Percentiles rank a stretch among this genome's conserved stretches.
Conservation (phyloP, 2,888 invertebrate genomes). For the Trichogramma evanescens region DNA sequence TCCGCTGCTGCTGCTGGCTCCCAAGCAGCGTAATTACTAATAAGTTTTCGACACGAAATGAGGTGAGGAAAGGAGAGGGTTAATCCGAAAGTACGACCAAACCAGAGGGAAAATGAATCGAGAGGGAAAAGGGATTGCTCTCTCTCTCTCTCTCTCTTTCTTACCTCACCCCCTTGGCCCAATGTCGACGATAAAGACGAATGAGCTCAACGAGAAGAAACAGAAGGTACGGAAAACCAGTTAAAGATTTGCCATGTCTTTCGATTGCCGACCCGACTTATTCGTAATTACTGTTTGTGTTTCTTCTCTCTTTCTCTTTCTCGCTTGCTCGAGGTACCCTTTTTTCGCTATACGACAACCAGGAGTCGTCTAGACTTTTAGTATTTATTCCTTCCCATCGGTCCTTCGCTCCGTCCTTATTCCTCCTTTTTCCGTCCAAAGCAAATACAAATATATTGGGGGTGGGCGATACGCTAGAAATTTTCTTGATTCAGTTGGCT, state of each 20-base stretch:
- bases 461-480: no score
- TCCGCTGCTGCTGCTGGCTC: conserved; percentile 32
- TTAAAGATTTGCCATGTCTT: conserved; percentile 48
- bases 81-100: conserved; percentile 47
- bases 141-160: neutral
- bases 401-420: conserved; percentile 22
- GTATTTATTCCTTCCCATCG: conserved; percentile 37
- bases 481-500: conserved; percentile 4
- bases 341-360: no score
- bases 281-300: conserved; percentile 49
- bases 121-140: conserved; percentile 7
- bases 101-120: conserved; percentile 24
- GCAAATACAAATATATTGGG: no score
- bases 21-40: conserved; percentile 45
- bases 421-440: conserved; percentile 6
- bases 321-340: no score
- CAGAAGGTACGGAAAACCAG: conserved; percentile 41
- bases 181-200: conserved; percentile 19
- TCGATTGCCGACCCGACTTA: conserved; percentile 46
- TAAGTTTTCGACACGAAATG: conserved; percentile 49
- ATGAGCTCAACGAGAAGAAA: conserved; percentile 27
- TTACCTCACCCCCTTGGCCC: conserved; percentile 2
- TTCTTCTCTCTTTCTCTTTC: conserved; percentile 35
- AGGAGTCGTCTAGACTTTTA: conserved; percentile 22
- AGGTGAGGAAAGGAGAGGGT: conserved; percentile 48